Percentiles rank a stretch among this genome's conserved stretches.
Conservation (phyloP, 2,113 vertebrate species). For the Hippocampus abdominalis region DNA sequence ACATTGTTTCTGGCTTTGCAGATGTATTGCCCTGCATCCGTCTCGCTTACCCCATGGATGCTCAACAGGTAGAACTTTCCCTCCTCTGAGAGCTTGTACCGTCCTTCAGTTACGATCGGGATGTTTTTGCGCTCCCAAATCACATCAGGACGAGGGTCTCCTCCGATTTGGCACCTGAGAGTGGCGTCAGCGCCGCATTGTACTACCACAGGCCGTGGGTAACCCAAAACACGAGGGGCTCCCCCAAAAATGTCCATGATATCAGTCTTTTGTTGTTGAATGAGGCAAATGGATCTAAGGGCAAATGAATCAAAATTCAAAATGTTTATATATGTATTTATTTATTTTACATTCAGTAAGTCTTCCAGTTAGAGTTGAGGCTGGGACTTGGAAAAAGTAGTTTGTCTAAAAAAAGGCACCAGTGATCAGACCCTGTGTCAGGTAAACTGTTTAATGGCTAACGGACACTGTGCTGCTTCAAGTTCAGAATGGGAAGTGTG, state of each 20-base stretch:
- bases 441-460: slow-evolving; percentile 1
- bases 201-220: slow-evolving; percentile 82
- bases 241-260: slow-evolving; percentile 81
- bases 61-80: slow-evolving; percentile 80
- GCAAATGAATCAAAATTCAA: background rate
- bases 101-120: slow-evolving; percentile 68
- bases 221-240: slow-evolving; percentile 86
- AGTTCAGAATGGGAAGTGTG: background rate
- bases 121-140: slow-evolving; percentile 87
- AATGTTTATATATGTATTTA: background rate
- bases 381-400: slow-evolving; percentile 71
- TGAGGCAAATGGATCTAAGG: background rate
- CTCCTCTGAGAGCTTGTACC: slow-evolving; percentile 74
- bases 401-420: slow-evolving; percentile 58
- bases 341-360: background rate
- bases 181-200: slow-evolving; percentile 74
- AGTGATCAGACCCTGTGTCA: slow-evolving; percentile 32
- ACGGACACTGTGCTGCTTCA: background rate
- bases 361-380: slow-evolving; percentile 57
- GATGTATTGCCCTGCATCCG: slow-evolving; percentile 87
- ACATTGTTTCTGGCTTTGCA: slow-evolving; percentile 86
- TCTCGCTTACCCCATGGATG: slow-evolving; percentile 68
- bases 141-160: slow-evolving; percentile 82
- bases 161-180: slow-evolving; percentile 83
- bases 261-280: background rate